A percentile compares a stretch with the other conserved stretches of the same genome.
Conservation (phyloP, 1,140 invertebrate genomes). For the Drosophila punjabiensis region DNA sequence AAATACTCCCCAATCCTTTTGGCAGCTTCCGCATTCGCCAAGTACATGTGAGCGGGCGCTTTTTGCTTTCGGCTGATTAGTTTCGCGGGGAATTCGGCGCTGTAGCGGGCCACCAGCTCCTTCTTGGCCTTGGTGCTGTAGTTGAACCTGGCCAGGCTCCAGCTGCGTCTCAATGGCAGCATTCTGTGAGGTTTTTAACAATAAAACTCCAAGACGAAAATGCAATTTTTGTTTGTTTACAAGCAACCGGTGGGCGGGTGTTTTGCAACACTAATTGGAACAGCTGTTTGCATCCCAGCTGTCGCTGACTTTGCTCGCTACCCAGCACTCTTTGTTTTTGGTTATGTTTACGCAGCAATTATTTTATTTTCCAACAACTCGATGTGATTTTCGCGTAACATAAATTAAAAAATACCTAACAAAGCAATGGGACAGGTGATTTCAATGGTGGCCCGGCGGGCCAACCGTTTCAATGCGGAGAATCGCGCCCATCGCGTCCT, state of each 20-base stretch:
- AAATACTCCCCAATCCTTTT: conserved; percentile 79
- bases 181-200: conserved; percentile 29
- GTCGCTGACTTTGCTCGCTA: not conserved
- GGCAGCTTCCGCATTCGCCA: conserved; percentile 84
- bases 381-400: not conserved
- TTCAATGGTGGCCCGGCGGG: conserved; percentile 85
- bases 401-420: conserved; percentile 19
- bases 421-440: conserved; percentile 86
- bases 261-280: conserved; percentile 27
- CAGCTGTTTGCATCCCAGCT: conserved; percentile 15
- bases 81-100: conserved; percentile 73
- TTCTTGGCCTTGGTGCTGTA: conserved; percentile 52
- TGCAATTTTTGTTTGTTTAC: conserved; percentile 53
- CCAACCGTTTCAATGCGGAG: conserved; percentile 89
- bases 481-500: conserved; percentile 90
- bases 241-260: conserved; percentile 22
- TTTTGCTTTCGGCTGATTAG: conserved; percentile 73
- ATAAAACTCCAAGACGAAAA: not conserved
- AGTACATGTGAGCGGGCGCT: conserved; percentile 62
- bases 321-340: conserved; percentile 56
- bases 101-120: conserved; percentile 55
- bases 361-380: conserved; percentile 8
- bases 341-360: conserved; percentile 67
- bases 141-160: conserved; percentile 20
- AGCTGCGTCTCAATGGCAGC: conserved; percentile 52